Evolutionary conservation across 2,113 vertebrate genomes (phyloP).

Genomic region (Himantopus leucocephalus): DNA sequence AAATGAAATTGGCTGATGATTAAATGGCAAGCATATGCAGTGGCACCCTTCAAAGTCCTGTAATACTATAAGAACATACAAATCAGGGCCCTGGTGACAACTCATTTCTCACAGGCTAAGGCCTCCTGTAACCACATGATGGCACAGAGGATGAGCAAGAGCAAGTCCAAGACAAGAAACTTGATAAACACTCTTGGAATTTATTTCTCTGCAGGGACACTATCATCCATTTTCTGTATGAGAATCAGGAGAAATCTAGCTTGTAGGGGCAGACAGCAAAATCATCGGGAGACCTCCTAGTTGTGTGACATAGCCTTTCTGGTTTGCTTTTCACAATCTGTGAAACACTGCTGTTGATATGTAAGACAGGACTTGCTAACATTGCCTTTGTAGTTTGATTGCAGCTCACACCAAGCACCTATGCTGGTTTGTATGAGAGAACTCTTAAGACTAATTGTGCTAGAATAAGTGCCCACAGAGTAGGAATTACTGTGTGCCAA

Average conservation of each 20-base stretch:
- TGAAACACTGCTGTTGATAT: background rate
- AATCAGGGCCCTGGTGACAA: background rate
- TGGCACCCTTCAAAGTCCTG: background rate
- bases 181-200: background rate
- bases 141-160: background rate
- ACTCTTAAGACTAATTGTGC: background rate
- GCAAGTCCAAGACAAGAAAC: background rate
- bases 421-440: background rate
- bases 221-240: background rate
- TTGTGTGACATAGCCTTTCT: background rate
- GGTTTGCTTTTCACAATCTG: background rate
- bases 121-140: background rate
- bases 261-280: background rate
- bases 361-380: background rate
- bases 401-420: background rate
- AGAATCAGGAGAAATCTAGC: background rate
- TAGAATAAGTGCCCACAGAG: background rate
- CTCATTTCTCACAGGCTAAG: background rate
- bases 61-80: background rate
- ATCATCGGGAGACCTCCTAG: background rate
- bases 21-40: background rate
- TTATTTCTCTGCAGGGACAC: background rate
- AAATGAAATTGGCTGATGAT: constrained; percentile 9
- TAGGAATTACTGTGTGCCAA: background rate
- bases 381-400: background rate